phyloP scores from a whole-genome alignment of 2,797 vertebrate species.

The Halcyon leucocephala region DNA sequence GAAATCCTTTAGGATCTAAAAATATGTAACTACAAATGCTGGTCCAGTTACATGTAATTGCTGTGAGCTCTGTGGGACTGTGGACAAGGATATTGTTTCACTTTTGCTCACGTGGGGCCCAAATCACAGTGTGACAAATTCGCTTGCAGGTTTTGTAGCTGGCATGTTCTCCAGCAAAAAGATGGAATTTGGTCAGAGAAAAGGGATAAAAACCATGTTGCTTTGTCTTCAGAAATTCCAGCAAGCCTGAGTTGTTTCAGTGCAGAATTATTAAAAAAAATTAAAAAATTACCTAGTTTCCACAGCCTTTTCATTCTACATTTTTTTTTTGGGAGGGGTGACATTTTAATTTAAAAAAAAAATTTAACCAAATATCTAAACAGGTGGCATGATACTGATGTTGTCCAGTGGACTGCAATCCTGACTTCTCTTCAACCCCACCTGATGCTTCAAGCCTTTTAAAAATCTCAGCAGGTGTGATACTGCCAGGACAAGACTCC shows the following conservation, averaged over 20 bases:
- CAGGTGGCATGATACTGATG: neutral
- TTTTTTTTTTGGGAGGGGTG: neutral
- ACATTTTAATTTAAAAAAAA: neutral
- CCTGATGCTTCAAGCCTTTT: neutral
- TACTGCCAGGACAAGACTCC: neutral
- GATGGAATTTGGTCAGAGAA: neutral
- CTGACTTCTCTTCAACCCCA: neutral
- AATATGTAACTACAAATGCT: neutral
- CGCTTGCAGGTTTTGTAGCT: neutral
- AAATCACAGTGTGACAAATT: neutral
- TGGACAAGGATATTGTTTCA: neutral
- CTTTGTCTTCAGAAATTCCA: neutral
- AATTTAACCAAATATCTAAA: neutral
- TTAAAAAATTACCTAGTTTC: neutral
- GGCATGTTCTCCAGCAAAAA: neutral
- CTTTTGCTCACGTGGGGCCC: neutral
- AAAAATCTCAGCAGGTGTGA: neutral
- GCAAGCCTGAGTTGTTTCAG: neutral
- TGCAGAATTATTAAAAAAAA: neutral
- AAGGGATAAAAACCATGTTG: neutral
- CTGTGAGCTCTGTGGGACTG: neutral
- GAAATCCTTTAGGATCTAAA: neutral
- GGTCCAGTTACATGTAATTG: neutral
- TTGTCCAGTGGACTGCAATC: neutral
- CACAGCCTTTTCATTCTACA: rapidly evolving